These are phyloP conservation scores for Dendrocincla tyrannina DNA, from an alignment of 2,797 vertebrate species.

Conservation along the genomic window DNA sequence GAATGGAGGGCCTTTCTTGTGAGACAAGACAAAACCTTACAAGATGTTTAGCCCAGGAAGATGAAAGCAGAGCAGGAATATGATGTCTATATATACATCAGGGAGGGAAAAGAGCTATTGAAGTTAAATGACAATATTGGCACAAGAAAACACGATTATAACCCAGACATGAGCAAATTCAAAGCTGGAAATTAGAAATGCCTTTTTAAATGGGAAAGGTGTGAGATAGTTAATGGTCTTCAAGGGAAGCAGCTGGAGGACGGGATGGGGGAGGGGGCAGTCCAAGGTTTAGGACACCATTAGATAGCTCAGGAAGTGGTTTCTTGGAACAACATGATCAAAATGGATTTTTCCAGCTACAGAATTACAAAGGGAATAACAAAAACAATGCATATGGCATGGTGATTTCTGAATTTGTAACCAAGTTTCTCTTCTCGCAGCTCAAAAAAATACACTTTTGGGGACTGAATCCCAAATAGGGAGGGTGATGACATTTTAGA, in stretches of 20 bases:
- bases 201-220: not conserved
- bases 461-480: not conserved
- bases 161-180: not conserved
- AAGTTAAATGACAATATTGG: slow-evolving; percentile 11
- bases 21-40: not conserved
- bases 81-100: not conserved
- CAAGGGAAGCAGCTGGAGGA: not conserved
- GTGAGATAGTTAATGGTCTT: not conserved
- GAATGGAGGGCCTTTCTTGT: not conserved
- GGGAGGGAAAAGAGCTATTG: not conserved
- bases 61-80: not conserved
- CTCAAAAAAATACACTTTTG: not conserved
- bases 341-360: not conserved
- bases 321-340: not conserved
- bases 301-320: not conserved
- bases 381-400: not conserved
- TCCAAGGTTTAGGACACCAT: not conserved
- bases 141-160: not conserved
- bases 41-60: not conserved
- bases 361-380: not conserved
- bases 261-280: not conserved
- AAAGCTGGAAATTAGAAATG: slow-evolving; percentile 20
- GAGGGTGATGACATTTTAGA: slow-evolving; percentile 16
- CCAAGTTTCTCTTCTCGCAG: not conserved
- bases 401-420: slow-evolving; percentile 5